Conservation (phyloP, 2,797 vertebrate species). For the Brotula barbata region DNA sequence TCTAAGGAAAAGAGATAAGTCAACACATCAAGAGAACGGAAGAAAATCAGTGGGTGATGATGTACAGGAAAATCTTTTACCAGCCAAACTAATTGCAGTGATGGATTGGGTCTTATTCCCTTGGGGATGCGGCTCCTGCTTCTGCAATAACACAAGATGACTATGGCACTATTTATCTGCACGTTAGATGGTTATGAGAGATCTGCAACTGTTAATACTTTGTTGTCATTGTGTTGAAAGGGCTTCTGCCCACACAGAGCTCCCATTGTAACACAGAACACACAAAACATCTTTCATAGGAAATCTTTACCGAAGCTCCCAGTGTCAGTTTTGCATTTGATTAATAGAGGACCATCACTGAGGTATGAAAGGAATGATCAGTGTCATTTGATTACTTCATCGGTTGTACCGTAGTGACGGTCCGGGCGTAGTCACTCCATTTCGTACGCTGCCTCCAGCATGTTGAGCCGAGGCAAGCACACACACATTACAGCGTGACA, state of each 20-base stretch:
- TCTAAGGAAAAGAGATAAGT: neutral
- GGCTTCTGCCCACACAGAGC: conserved; percentile 38
- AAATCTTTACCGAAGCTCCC: conserved; percentile 36
- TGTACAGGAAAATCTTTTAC: conserved; percentile 27
- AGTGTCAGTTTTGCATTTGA: conserved; percentile 46
- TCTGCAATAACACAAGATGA: conserved; percentile 52
- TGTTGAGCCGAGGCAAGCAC: conserved; percentile 6
- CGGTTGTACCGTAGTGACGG: conserved; percentile 1
- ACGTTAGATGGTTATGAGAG: conserved; percentile 43
- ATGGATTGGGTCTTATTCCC: conserved; percentile 60
- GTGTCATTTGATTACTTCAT: conserved; percentile 53
- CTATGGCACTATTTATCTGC: conserved; percentile 52
- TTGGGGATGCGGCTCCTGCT: conserved; percentile 33
- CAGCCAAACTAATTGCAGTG: conserved; percentile 59
- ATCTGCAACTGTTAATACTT: conserved; percentile 39
- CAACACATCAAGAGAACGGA: neutral
- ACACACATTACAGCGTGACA: no score
- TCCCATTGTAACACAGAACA: conserved; percentile 29
- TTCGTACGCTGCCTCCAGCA: conserved; percentile 7
- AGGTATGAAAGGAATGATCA: conserved; percentile 30
- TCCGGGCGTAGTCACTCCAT: conserved; percentile 5
- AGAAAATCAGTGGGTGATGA: conserved; percentile 22
- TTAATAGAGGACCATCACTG: conserved; percentile 21
- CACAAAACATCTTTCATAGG: conserved; percentile 55
- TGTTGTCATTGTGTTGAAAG: conserved; percentile 23